phyloP scores from a whole-genome alignment of 2,113 vertebrate genomes.

The Oreochromis tanganicae region DNA sequence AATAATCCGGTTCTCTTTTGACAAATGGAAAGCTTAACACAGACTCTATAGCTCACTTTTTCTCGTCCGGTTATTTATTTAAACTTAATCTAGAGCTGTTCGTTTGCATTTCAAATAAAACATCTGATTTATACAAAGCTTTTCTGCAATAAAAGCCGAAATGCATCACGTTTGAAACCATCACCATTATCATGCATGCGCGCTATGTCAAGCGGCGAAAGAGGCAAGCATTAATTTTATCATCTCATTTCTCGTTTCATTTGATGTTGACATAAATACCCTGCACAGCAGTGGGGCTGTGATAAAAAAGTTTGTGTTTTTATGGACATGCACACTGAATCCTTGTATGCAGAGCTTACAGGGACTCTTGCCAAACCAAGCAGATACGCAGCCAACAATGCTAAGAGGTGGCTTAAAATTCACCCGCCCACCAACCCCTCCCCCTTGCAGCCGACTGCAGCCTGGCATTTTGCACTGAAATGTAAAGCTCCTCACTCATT shows the following conservation, averaged over 20 bases:
- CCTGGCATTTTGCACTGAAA: conserved; percentile 7
- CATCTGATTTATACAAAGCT: background rate
- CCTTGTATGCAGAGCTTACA: conserved; percentile 38
- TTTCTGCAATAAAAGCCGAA: background rate
- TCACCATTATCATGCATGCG: background rate
- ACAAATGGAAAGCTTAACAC: background rate
- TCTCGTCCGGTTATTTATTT: background rate
- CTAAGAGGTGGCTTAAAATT: conserved; percentile 47
- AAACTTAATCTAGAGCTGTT: background rate
- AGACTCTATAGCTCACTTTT: background rate
- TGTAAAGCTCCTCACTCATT: conserved; percentile 24
- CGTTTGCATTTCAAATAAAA: background rate
- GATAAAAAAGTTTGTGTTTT: conserved; percentile 24
- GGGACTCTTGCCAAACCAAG: conserved; percentile 41
- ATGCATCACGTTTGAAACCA: background rate
- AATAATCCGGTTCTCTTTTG: background rate
- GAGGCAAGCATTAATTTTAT: background rate
- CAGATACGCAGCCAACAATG: conserved; percentile 43
- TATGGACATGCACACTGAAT: conserved; percentile 3
- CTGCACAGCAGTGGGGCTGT: background rate
- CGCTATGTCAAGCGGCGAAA: background rate
- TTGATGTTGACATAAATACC: conserved; percentile 21
- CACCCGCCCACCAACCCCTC: background rate
- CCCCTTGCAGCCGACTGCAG: background rate
- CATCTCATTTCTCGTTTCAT: background rate